These are phyloP conservation scores for Sorex maritimensis DNA, from an alignment of 2,797 vertebrate genomes.

Conservation along the genomic window DNA sequence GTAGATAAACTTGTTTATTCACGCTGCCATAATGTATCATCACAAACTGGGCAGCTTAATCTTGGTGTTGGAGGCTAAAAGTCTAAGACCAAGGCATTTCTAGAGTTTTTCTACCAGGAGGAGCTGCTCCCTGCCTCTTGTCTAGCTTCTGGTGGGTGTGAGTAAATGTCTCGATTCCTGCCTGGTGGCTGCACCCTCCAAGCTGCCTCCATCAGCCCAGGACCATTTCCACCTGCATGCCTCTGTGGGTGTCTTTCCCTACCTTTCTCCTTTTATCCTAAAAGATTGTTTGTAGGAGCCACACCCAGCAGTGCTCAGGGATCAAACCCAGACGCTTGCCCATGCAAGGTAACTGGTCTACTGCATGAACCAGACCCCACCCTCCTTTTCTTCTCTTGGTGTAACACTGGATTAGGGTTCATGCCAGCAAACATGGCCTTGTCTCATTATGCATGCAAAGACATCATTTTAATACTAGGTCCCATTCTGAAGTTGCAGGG, in stretches of 20 bases:
- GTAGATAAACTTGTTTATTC: background rate
- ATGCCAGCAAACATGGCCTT: background rate
- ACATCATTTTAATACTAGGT: conserved; percentile 30
- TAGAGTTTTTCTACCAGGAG: background rate
- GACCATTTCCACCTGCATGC: background rate
- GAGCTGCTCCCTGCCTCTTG: background rate
- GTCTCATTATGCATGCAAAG: conserved; percentile 17
- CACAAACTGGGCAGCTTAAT: background rate
- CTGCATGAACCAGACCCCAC: no score
- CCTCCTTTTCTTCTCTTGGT: background rate
- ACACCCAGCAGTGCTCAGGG: no score
- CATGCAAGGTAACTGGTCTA: no score
- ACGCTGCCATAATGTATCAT: background rate
- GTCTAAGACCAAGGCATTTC: background rate
- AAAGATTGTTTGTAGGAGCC: no score
- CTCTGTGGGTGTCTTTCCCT: background rate
- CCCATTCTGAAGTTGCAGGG: conserved; percentile 8
- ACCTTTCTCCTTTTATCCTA: background rate
- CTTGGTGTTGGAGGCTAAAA: conserved; percentile 4
- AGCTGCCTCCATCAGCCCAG: background rate
- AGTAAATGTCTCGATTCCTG: background rate
- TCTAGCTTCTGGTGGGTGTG: background rate
- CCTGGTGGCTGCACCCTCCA: background rate
- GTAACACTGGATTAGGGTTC: background rate
- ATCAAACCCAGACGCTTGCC: no score